Evolutionary conservation across 2,797 vertebrate genomes (phyloP).

Genomic region (Somateria mollissima): DNA sequence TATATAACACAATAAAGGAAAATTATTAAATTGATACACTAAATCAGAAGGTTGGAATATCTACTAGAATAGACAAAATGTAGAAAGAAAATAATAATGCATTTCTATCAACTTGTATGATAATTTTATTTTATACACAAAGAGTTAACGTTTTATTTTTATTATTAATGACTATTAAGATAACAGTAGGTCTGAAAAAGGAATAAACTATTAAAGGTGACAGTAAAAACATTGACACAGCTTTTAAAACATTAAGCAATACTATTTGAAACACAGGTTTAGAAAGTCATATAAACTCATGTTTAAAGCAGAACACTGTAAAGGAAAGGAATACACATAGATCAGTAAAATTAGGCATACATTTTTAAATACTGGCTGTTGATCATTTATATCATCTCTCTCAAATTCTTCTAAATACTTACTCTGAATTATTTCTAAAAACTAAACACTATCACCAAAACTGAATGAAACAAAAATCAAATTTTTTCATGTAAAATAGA

Average conservation of each 20-base stretch:
- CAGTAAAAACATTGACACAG: background rate
- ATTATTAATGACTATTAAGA: background rate
- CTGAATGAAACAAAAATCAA: background rate
- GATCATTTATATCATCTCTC: background rate
- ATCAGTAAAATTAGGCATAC: background rate
- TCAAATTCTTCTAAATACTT: background rate
- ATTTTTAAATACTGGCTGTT: slow-evolving; percentile 12
- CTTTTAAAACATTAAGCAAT: slow-evolving; percentile 10
- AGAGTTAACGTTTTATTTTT: background rate
- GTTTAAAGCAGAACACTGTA: background rate
- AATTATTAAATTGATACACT: background rate
- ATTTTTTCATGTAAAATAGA: slow-evolving; percentile 20
- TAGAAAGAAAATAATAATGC: background rate
- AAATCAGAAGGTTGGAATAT: background rate
- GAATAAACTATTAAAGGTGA: background rate
- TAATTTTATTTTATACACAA: background rate
- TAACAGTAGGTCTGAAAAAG: background rate
- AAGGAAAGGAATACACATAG: background rate
- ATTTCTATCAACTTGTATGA: background rate
- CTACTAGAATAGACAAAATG: background rate
- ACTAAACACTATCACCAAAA: background rate
- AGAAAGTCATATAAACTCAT: background rate
- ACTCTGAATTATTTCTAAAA: background rate
- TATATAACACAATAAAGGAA: background rate
- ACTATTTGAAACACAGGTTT: background rate